Base-by-base conservation (phyloP, 1,140 invertebrate species). In the Drosophila murphyi region DNA sequence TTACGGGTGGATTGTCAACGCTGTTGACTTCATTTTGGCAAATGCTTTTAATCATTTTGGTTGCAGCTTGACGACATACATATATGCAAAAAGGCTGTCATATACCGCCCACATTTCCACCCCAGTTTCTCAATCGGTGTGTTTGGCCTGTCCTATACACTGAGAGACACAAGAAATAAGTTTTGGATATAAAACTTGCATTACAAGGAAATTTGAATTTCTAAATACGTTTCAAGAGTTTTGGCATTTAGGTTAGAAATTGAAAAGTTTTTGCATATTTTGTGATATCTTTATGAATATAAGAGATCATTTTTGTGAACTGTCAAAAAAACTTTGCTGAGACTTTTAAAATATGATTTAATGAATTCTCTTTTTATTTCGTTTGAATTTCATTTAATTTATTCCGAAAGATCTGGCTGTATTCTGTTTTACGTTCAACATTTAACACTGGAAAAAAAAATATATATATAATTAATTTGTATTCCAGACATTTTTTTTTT, bases 1-100 rank as follows among this genome's bases (percentile, higher is more conserved):
- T 20, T 20, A 7, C 10, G 28, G 12, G 50, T 20, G 41, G 43
- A 52, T 64, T 56, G 64, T 74, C 57, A 74, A 55, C 61, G 72
- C 59, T 61, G 60, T 54, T 72, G 59, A 34, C 80, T 41, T 50
- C 68, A 47, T 70, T 72, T 73, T 72, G 68, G 68, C 63, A 77
- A 81, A 71, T 80, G 85, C 54, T 81, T 85, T 89, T 89, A 88
- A 88, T 88, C 77, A 88, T 89, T 85, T 88, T 69, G 70, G 64
- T 60, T 89, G 85, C 85, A 89, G 85, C 74, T 78, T 78, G 73
- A 72, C 63, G 54, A 39, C 29, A 43, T 37, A 69, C 57, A 67
- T 61, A 57, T 54, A 71, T 74, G 61, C 65, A 32, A 74, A 57
- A 61, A 20, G 39, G 12, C 62, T 63, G 65, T 32, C 80, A 71